These are phyloP conservation scores for Drosophila parabipectinata DNA, from an alignment of 1,140 invertebrate species.

Conservation along the genomic window DNA sequence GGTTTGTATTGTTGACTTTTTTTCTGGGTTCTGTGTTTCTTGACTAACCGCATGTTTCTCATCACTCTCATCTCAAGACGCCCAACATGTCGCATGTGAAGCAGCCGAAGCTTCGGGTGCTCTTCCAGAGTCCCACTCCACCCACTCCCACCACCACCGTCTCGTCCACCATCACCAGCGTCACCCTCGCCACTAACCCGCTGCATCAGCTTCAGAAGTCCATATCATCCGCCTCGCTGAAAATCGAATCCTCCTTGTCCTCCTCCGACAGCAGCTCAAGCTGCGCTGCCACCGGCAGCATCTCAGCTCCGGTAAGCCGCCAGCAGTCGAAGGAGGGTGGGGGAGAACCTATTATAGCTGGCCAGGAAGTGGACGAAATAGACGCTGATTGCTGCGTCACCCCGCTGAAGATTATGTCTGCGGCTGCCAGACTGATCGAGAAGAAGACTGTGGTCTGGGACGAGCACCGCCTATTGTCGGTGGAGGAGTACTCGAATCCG, in stretches of 20 bases:
- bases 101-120: constrained; percentile 73
- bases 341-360: constrained; percentile 21
- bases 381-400: constrained; percentile 63
- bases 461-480: constrained; percentile 62
- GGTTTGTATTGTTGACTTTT: constrained; percentile 35
- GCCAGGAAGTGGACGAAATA: constrained; percentile 55
- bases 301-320: constrained; percentile 72
- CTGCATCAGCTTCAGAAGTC: constrained; percentile 76
- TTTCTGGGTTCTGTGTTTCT: constrained; percentile 23
- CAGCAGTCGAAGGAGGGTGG: constrained; percentile 63
- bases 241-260: constrained; percentile 57
- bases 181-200: constrained; percentile 52
- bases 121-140: constrained; percentile 79
- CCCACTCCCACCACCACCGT: constrained; percentile 20
- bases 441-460: constrained; percentile 77
- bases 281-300: constrained; percentile 39
- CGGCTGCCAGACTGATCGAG: constrained; percentile 64
- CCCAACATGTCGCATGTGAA: constrained; percentile 75
- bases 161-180: constrained; percentile 44
- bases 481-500: constrained; percentile 79
- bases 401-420: constrained; percentile 68
- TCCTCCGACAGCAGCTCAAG: constrained; percentile 60
- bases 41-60: constrained; percentile 69
- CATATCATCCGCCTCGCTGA: constrained; percentile 77
- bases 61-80: constrained; percentile 53